Conservation (phyloP, 2,797 vertebrate species). For the Austrolebias charrua region DNA sequence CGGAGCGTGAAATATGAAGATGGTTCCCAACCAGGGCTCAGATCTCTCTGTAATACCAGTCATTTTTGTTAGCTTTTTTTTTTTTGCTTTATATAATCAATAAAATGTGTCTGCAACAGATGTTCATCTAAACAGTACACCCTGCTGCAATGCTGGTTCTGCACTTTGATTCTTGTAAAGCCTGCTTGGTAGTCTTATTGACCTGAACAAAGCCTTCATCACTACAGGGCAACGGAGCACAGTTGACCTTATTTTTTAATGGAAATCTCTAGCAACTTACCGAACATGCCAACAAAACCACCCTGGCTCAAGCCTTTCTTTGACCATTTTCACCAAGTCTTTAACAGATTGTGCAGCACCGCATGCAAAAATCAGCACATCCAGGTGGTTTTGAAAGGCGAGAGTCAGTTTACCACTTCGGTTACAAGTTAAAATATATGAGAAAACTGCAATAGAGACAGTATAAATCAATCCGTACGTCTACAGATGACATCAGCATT, state of each 20-base stretch:
- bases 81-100: conserved; percentile 20
- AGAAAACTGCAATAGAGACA: conserved; percentile 6
- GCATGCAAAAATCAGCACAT: conserved; percentile 31
- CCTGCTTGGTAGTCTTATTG: conserved; percentile 38
- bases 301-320: conserved; percentile 25
- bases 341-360: conserved; percentile 9
- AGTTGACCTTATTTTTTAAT: conserved; percentile 36
- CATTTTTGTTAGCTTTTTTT: conserved; percentile 23
- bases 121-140: conserved; percentile 6
- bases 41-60: conserved; percentile 48
- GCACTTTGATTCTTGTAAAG: conserved; percentile 36
- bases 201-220: conserved; percentile 9
- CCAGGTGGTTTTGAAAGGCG: not conserved
- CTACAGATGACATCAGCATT: conserved; percentile 59
- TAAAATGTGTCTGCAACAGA: conserved; percentile 26
- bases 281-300: conserved; percentile 41
- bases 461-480: conserved; percentile 25
- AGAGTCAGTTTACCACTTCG: not conserved
- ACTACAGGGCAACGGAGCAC: conserved; percentile 14
- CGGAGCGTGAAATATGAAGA: conserved; percentile 51
- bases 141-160: conserved; percentile 35
- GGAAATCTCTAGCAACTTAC: conserved; percentile 34
- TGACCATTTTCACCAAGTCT: conserved; percentile 29
- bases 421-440: conserved; percentile 25
- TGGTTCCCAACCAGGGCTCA: conserved; percentile 47